Evolutionary conservation across 2,797 vertebrate genomes (phyloP).

Genomic region (Ctenopoma multispine): DNA sequence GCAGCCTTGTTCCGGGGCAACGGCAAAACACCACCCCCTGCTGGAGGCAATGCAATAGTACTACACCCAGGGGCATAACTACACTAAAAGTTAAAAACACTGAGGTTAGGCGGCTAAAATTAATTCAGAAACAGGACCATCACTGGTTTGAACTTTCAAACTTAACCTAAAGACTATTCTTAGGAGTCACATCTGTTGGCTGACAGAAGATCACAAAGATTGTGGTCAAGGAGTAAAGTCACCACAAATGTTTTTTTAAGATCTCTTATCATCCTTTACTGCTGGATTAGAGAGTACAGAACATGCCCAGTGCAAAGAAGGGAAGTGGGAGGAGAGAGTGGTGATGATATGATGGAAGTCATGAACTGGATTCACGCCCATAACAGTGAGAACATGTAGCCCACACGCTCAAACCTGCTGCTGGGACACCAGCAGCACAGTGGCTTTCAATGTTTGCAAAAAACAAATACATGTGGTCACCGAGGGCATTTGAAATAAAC

Average conservation of each 20-base stretch:
- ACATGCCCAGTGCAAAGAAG: slow-evolving; percentile 15
- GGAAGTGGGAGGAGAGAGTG: slow-evolving; percentile 37
- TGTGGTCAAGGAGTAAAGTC: neutral
- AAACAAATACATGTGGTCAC: neutral
- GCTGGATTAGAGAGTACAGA: neutral
- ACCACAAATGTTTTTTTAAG: neutral
- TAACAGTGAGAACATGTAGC: neutral
- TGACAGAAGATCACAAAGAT: neutral
- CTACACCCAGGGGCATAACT: neutral
- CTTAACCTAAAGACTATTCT: neutral
- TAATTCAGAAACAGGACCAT: neutral
- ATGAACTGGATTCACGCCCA: slow-evolving; percentile 17
- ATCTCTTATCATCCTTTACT: neutral
- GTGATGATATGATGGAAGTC: slow-evolving; percentile 18
- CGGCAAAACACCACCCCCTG: slow-evolving; percentile 32
- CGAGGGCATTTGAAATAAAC: neutral
- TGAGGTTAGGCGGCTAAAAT: neutral
- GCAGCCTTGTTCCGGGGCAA: slow-evolving; percentile 21
- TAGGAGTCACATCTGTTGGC: neutral
- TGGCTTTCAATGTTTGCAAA: neutral
- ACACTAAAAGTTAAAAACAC: neutral
- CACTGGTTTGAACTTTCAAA: slow-evolving; percentile 3
- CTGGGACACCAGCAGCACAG: slow-evolving; percentile 8
- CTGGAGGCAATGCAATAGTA: slow-evolving; percentile 30
- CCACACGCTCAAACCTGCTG: neutral